Percentiles rank a stretch among this genome's conserved stretches.
Conservation (phyloP, 2,797 vertebrate species). For the Thunnus albacares region DNA sequence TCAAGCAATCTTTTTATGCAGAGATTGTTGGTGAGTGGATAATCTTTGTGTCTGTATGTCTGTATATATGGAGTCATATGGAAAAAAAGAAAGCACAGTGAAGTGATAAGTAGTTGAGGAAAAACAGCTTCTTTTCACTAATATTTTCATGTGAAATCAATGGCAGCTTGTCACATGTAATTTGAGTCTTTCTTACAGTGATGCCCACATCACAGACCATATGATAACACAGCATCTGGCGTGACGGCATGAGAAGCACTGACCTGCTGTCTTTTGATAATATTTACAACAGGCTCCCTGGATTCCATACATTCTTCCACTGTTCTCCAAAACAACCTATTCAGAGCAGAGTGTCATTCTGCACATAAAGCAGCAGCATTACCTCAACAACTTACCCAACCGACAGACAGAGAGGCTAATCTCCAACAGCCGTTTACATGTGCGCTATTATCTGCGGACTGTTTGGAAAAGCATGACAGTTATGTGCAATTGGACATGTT, state of each 20-base stretch:
- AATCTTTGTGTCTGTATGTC: not conserved
- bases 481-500: slow-evolving; percentile 32
- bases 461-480: slow-evolving; percentile 50
- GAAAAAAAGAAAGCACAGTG: not conserved
- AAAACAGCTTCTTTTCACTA: not conserved
- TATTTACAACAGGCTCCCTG: slow-evolving; percentile 66
- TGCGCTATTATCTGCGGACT: slow-evolving; percentile 39
- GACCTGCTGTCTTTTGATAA: slow-evolving; percentile 56
- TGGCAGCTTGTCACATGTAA: not conserved
- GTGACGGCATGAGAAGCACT: slow-evolving; percentile 37
- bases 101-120: not conserved
- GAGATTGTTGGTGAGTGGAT: not conserved
- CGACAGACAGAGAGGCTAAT: slow-evolving; percentile 35
- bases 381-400: slow-evolving; percentile 35
- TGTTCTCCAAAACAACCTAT: slow-evolving; percentile 70
- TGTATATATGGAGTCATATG: not conserved
- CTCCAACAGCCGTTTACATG: slow-evolving; percentile 35
- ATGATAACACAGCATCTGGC: slow-evolving; percentile 31
- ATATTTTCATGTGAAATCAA: not conserved
- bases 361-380: slow-evolving; percentile 43
- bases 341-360: slow-evolving; percentile 56
- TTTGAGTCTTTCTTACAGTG: not conserved
- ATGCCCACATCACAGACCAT: not conserved
- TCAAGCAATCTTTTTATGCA: not conserved
- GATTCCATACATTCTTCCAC: slow-evolving; percentile 76